Percentiles rank a stretch among this genome's conserved stretches.
Evolutionary conservation across 2,888 invertebrate species (phyloP).

Genomic region (Lysandra coridon): DNA sequence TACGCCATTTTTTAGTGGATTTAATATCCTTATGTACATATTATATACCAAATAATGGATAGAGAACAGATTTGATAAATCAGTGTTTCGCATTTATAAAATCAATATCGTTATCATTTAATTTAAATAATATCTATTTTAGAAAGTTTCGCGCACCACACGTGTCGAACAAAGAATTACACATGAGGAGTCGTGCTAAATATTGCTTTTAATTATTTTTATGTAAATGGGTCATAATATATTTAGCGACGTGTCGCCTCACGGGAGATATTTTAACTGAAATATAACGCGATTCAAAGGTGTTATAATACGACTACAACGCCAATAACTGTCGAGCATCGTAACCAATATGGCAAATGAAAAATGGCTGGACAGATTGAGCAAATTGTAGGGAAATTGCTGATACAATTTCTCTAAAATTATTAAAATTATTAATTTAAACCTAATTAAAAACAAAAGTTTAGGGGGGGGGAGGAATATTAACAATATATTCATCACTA

Average conservation of each 20-base stretch:
- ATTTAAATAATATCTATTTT: neutral
- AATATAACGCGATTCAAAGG: neutral
- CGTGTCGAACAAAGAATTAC: conserved; percentile 3
- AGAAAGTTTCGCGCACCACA: conserved; percentile 12
- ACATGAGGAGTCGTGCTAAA: neutral
- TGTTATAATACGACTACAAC: neutral
- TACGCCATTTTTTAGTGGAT: neutral
- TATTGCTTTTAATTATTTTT: conserved; percentile 4
- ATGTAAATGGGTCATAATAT: conserved; percentile 19
- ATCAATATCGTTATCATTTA: neutral
- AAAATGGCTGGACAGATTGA: no score
- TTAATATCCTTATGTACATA: neutral
- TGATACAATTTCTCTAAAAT: no score
- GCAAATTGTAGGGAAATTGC: no score
- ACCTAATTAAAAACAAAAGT: no score
- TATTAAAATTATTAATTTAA: no score
- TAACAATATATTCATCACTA: no score
- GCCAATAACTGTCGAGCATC: neutral
- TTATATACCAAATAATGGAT: no score
- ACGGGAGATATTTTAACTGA: conserved; percentile 25
- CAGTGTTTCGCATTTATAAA: neutral
- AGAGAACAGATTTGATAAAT: neutral
- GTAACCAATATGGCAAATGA: no score
- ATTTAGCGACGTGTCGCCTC: conserved; percentile 14
- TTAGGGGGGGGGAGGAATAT: no score